Conservation (phyloP, 2,113 vertebrate species). For the Mirounga angustirostris region DNA sequence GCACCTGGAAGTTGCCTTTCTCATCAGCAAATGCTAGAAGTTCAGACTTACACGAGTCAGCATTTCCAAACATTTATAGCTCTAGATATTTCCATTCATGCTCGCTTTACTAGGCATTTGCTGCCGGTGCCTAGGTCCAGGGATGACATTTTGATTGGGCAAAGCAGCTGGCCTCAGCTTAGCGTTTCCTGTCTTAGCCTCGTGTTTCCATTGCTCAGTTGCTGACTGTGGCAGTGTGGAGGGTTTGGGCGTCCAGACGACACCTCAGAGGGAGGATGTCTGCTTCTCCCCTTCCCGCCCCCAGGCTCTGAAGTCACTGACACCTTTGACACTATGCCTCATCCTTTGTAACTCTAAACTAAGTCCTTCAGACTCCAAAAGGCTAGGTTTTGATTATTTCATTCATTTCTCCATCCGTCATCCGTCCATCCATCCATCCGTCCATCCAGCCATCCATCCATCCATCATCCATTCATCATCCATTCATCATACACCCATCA, state of each 20-base stretch:
- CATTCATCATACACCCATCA: background rate
- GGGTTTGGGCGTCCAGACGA: slow-evolving; percentile 6
- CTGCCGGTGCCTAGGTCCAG: background rate
- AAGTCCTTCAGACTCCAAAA: background rate
- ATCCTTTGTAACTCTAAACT: background rate
- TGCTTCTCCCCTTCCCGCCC: background rate
- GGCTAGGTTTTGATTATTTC: background rate
- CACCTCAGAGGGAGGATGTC: slow-evolving; percentile 2
- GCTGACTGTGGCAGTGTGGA: background rate
- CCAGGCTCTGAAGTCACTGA: background rate
- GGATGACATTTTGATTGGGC: background rate
- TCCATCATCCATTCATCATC: background rate
- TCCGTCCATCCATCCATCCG: background rate
- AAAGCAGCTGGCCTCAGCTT: slow-evolving; percentile 13
- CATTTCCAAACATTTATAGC: background rate
- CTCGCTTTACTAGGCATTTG: background rate
- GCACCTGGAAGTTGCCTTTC: background rate
- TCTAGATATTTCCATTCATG: background rate
- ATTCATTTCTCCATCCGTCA: background rate
- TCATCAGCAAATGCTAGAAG: background rate
- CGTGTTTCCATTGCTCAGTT: background rate
- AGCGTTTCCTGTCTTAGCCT: background rate
- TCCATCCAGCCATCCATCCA: too few relatives aligned
- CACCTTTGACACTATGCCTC: background rate
- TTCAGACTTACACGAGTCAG: background rate